A percentile compares a stretch with the other conserved stretches of the same genome.
These are phyloP conservation scores for Zosterops borbonicus DNA, from an alignment of 2,113 vertebrate genomes.

Conservation along the genomic window DNA sequence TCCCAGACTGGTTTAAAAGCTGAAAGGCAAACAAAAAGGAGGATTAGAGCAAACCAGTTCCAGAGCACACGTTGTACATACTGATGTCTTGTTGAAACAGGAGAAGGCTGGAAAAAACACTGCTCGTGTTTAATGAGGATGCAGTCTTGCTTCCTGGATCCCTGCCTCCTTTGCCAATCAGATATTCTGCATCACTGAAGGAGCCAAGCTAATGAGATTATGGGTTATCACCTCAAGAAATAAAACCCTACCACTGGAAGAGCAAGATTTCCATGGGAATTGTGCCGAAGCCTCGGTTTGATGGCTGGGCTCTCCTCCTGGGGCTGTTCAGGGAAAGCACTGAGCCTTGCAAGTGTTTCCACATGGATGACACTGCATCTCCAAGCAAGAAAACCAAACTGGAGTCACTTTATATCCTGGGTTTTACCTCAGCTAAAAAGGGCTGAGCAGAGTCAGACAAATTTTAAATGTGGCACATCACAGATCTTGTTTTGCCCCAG, in stretches of 20 bases:
- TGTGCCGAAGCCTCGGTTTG: neutral
- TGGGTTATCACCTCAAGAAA: neutral
- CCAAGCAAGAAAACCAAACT: neutral
- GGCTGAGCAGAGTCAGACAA: neutral
- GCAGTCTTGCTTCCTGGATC: neutral
- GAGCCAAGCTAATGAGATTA: neutral
- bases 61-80: neutral
- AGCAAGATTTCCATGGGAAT: neutral
- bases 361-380: neutral
- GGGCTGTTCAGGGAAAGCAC: neutral
- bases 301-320: neutral
- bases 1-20: neutral
- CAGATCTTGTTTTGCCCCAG: neutral
- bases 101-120: neutral
- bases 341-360: neutral
- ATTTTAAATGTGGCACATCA: neutral
- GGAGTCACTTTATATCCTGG: neutral
- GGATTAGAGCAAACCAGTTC: slow-evolving; percentile 23
- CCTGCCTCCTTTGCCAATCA: neutral
- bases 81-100: slow-evolving; percentile 10
- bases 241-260: neutral
- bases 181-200: neutral
- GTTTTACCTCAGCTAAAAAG: neutral
- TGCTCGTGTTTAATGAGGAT: neutral
- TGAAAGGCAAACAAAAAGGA: neutral